phyloP scores from a whole-genome alignment of 2,113 vertebrate species.

The Pomatorhinus ruficollis region DNA sequence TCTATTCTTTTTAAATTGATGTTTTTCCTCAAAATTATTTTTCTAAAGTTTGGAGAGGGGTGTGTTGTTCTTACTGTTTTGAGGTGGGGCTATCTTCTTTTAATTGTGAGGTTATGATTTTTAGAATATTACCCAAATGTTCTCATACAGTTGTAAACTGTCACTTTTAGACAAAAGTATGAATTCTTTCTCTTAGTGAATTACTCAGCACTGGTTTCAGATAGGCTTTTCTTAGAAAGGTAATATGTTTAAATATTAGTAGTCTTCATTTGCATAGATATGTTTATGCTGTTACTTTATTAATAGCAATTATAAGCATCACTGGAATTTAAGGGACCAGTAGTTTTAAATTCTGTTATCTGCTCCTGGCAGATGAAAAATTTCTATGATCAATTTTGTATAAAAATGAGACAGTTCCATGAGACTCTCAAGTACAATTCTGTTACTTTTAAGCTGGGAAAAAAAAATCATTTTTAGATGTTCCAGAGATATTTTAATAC shows the following conservation, averaged over 20 bases:
- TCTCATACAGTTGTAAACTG: not conserved
- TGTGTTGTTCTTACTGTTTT: not conserved
- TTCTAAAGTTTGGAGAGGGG: not conserved
- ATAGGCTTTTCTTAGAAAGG: not conserved
- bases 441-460: not conserved
- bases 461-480: not conserved
- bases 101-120: not conserved
- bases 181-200: not conserved
- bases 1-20: not conserved
- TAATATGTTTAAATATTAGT: not conserved
- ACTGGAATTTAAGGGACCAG: not conserved
- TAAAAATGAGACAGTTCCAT: not conserved
- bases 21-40: not conserved
- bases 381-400: not conserved
- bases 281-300: not conserved
- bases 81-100: not conserved
- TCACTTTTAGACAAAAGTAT: not conserved
- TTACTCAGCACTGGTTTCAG: not conserved
- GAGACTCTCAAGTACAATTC: not conserved
- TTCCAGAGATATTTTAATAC: not conserved
- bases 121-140: not conserved
- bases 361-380: rapidly evolving
- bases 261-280: not conserved
- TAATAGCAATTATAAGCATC: not conserved
- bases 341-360: not conserved